Evolutionary conservation across 2,113 vertebrate species (phyloP), one percentile per base, ranked within the genome.

Genomic region (Solea senegalensis): DNA sequence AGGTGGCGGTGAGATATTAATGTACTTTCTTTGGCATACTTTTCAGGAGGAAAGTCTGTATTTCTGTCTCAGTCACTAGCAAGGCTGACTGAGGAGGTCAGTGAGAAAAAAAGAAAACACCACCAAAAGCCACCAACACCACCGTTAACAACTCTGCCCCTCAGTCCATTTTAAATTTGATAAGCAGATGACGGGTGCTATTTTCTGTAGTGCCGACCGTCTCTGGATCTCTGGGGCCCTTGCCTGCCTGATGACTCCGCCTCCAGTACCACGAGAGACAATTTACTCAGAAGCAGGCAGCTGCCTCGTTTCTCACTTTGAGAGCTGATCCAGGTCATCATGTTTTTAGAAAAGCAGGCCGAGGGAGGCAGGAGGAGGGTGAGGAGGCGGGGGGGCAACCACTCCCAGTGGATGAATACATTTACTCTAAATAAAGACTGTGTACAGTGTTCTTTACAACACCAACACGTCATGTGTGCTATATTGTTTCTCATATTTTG

Each of bases 311-410:
- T 80, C 71, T 90, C 82, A 83, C 76, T 81, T 64, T 67, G 66
- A 89, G 72, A 69, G 66, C 80, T 53, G 56, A 91, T 85, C 74
- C 83, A 91, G 88, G 88, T 91, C 89, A 91, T 76, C 63, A 11
- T 72, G 76, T 84, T 90, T 90, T 84, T 84, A 78, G 81, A 80
- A 89, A 88, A 90, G 44, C 80, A 83, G 85, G 79, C 65, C 45
- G 8, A 54, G 5, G 12, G 39, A 57, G 65, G 12, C 5, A 15
- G 54, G 46, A 52, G 65, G 54, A 44, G 40, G 14, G 15, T 5
- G 43, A 34, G 28, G 39, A 28, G 2, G 28, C 7, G 54, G 3
- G 21, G 21, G 15, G 58, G 59, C 27, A 16, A 44, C 52, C 4
- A 3, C 59, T 82, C 67, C 51, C 65, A 49, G 57, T 2, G 9